These are phyloP conservation scores for Drosophila pandora DNA, from an alignment of 1,140 invertebrate genomes.

Conservation along the genomic window DNA sequence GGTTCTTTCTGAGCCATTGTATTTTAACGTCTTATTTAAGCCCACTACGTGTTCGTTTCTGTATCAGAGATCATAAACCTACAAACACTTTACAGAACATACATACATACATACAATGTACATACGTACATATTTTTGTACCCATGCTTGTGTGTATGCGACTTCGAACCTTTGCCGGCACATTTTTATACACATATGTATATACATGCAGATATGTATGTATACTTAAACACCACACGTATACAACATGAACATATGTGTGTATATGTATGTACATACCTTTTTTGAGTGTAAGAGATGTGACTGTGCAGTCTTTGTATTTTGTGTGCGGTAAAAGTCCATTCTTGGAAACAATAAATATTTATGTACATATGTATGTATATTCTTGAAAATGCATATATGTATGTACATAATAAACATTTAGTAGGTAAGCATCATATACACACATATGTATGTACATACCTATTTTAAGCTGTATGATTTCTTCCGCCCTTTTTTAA, in stretches of 20 bases:
- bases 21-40: conserved; percentile 72
- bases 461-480: neutral
- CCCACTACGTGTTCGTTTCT: conserved; percentile 47
- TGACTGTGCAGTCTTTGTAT: no score
- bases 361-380: neutral
- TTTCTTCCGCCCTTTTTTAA: no score
- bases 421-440: no score
- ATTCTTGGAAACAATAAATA: no score
- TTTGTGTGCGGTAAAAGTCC: neutral
- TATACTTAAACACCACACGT: neutral
- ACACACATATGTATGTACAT: neutral
- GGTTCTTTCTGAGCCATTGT: conserved; percentile 47
- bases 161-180: neutral
- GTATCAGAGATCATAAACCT: conserved; percentile 20
- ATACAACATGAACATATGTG: conserved; percentile 6
- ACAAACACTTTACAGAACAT: neutral
- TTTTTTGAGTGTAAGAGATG: neutral
- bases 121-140: neutral
- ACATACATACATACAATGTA: neutral
- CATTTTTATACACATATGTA: neutral
- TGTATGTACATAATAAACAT: no score
- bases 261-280: conserved; percentile 5
- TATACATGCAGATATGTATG: conserved; percentile 1
- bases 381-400: neutral
- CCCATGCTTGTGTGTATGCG: neutral